These are phyloP conservation scores for Malacoraja senta DNA, from an alignment of 2,797 vertebrate species.

Conservation along the genomic window DNA sequence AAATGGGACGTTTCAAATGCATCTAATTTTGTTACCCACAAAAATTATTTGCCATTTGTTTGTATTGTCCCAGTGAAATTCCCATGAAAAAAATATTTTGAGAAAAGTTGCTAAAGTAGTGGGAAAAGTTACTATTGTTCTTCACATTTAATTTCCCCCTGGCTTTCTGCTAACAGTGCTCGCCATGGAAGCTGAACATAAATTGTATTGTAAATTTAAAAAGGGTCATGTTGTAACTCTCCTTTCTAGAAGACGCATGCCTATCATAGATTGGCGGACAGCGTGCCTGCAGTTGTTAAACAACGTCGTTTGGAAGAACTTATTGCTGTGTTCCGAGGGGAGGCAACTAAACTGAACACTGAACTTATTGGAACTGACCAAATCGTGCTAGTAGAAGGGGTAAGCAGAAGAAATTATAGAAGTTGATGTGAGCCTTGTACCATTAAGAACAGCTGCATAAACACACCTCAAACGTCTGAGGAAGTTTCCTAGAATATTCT, in stretches of 20 bases:
- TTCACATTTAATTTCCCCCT: neutral
- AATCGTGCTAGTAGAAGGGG: conserved; percentile 86
- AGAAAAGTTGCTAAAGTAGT: no score
- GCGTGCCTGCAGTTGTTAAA: conserved; percentile 71
- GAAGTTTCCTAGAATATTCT: no score
- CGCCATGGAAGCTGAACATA: neutral
- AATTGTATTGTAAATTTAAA: neutral
- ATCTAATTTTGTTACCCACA: no score
- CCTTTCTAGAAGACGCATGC: conserved; percentile 78
- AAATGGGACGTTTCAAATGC: no score
- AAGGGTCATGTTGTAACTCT: neutral
- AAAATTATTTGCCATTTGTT: no score
- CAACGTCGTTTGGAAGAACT: conserved; percentile 72
- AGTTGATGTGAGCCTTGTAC: neutral
- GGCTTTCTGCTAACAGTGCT: neutral
- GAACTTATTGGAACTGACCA: conserved; percentile 65
- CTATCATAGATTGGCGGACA: conserved; percentile 72
- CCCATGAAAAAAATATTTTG: no score
- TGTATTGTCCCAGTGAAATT: no score
- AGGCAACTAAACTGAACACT: conserved; percentile 64
- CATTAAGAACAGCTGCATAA: neutral
- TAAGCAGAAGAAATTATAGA: conserved; percentile 55
- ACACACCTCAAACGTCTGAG: no score
- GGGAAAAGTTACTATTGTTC: neutral
- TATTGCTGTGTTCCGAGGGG: conserved; percentile 70